phyloP scores from a whole-genome alignment of 2,888 invertebrate genomes.

The Nebria brevicollis region DNA sequence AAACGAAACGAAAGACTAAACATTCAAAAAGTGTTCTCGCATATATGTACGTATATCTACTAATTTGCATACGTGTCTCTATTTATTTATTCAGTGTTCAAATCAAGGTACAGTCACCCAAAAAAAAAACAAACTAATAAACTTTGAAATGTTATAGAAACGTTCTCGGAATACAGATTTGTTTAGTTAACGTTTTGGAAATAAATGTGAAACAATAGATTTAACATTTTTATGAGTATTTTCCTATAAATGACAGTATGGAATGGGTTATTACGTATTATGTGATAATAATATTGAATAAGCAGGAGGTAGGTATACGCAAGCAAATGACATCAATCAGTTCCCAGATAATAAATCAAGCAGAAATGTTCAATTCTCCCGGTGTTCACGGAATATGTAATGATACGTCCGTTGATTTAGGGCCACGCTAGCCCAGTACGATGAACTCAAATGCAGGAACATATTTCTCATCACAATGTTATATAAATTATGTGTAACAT shows the following conservation, averaged over 20 bases:
- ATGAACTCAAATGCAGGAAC: slow-evolving; percentile 2
- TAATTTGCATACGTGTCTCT: slow-evolving; percentile 47
- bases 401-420: slow-evolving; percentile 9
- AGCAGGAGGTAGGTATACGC: background rate
- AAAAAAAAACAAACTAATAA: background rate
- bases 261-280: slow-evolving; percentile 54
- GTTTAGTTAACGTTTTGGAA: background rate
- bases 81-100: slow-evolving; percentile 44
- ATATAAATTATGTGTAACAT: background rate
- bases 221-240: slow-evolving; percentile 51
- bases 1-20: slow-evolving; percentile 50
- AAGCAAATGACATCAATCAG: slow-evolving; percentile 20
- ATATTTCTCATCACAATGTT: slow-evolving; percentile 1
- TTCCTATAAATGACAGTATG: slow-evolving; percentile 53
- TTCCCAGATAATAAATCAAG: slow-evolving; percentile 19
- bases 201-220: slow-evolving; percentile 47
- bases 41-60: slow-evolving; percentile 3
- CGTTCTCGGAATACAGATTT: background rate
- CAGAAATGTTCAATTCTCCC: slow-evolving; percentile 4
- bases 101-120: slow-evolving; percentile 38
- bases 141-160: too few relatives aligned
- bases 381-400: slow-evolving; percentile 8
- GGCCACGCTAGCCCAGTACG: slow-evolving; percentile 1
- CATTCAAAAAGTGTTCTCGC: slow-evolving; percentile 47
- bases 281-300: slow-evolving; percentile 51